These are phyloP conservation scores for Phylloscopus collybita DNA, from an alignment of 2,797 vertebrate species.

Conservation along the genomic window DNA sequence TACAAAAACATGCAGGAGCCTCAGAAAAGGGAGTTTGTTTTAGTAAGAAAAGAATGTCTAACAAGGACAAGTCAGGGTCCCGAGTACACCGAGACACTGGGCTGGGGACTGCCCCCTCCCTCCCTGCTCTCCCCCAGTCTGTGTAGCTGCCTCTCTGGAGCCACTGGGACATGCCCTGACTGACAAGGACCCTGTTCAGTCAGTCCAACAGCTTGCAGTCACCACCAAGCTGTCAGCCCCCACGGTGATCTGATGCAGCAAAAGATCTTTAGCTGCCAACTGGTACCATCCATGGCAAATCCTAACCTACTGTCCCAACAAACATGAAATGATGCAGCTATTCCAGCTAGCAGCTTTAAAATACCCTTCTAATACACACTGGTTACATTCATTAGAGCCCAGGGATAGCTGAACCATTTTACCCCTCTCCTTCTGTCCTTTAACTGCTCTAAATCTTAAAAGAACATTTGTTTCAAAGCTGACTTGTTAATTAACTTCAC, in stretches of 20 bases:
- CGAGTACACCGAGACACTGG: accelerated
- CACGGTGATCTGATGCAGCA: not conserved
- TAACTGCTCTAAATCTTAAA: not conserved
- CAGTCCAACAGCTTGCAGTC: not conserved
- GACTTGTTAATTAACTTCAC: conserved; percentile 11
- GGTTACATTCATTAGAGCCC: not conserved
- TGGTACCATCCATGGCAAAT: not conserved
- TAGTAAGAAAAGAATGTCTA: not conserved
- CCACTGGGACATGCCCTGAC: not conserved
- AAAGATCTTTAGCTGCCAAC: not conserved
- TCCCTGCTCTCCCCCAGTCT: not conserved
- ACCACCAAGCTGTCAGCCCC: not conserved
- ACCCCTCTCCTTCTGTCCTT: not conserved
- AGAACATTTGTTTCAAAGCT: conserved; percentile 19
- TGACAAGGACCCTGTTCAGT: not conserved
- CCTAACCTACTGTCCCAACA: not conserved
- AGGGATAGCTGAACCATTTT: not conserved
- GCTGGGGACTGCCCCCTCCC: not conserved
- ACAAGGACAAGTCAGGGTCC: not conserved
- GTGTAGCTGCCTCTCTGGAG: not conserved
- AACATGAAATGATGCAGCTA: not conserved
- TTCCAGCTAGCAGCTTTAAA: not conserved
- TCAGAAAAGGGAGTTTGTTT: not conserved
- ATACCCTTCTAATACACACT: not conserved
- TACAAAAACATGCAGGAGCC: not conserved